Evolutionary conservation across 2,113 vertebrate species (phyloP).

Genomic region (Sapajus apella): DNA sequence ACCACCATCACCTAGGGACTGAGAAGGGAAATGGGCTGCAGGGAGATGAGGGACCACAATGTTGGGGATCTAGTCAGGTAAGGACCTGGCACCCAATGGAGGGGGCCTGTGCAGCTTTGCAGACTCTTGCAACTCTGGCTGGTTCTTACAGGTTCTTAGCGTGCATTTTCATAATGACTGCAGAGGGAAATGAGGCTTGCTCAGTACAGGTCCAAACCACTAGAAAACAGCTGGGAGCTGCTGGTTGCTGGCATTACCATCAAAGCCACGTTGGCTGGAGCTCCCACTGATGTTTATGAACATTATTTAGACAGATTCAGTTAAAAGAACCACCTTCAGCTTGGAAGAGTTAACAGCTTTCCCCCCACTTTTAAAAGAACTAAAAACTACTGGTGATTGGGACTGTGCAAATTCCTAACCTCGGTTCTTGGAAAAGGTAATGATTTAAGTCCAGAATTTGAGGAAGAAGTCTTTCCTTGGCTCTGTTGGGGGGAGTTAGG

Average conservation of each 20-base stretch:
- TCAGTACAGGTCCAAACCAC: not conserved
- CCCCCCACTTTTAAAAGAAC: not conserved
- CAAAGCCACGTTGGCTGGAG: not conserved
- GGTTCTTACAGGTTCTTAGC: not conserved
- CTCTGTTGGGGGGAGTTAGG: too few relatives aligned
- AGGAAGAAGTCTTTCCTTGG: not conserved
- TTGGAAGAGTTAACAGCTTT: not conserved
- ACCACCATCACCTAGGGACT: not conserved
- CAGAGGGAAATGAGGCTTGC: not conserved
- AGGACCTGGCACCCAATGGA: not conserved
- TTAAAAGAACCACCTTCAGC: not conserved
- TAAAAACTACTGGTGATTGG: not conserved
- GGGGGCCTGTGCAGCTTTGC: not conserved
- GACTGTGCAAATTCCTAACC: not conserved
- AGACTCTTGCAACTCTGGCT: too few relatives aligned
- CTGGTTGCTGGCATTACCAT: not conserved
- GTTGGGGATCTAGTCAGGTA: not conserved
- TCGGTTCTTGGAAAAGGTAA: not conserved
- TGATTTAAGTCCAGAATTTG: not conserved
- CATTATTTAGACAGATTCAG: too few relatives aligned
- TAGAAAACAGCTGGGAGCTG: not conserved
- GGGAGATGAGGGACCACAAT: not conserved
- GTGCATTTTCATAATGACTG: fast-evolving
- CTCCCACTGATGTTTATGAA: not conserved
- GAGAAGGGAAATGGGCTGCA: not conserved